These are phyloP conservation scores for Thera britannica DNA, from an alignment of 2,888 invertebrate species.

Conservation along the genomic window DNA sequence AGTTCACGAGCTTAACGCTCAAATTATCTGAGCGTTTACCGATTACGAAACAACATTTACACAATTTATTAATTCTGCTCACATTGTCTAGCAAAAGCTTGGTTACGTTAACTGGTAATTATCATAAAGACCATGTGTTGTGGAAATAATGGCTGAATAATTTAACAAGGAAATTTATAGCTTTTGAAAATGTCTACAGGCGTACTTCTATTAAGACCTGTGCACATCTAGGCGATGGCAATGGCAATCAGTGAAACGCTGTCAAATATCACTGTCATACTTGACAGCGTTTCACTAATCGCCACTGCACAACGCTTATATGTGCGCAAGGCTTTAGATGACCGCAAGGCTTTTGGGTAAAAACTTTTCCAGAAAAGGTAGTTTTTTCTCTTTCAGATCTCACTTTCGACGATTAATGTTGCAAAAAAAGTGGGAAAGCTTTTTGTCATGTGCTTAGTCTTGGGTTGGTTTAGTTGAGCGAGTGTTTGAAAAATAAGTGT, in stretches of 20 bases:
- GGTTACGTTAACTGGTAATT: conserved; percentile 12
- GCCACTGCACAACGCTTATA: too few species aligned
- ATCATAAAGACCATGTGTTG: conserved; percentile 18
- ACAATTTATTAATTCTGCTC: conserved; percentile 11
- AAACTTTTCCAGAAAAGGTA: conserved; percentile 24
- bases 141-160: conserved; percentile 8
- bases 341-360: conserved; percentile 24
- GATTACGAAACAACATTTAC: conserved; percentile 6
- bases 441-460: conserved; percentile 3
- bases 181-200: background rate
- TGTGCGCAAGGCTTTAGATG: background rate
- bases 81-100: conserved; percentile 11
- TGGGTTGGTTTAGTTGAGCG: background rate
- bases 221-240: too few species aligned
- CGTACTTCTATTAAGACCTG: background rate
- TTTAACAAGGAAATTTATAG: background rate
- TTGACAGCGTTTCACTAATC: too few species aligned
- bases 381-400: conserved; percentile 16
- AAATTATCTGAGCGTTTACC: conserved; percentile 2
- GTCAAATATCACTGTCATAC: too few species aligned
- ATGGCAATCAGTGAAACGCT: too few species aligned
- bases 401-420: conserved; percentile 7
- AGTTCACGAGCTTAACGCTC: background rate
- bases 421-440: conserved; percentile 12
- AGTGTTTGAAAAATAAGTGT: too few species aligned